Conservation (phyloP, 1,140 invertebrate genomes). For the Semibalanus balanoides region DNA sequence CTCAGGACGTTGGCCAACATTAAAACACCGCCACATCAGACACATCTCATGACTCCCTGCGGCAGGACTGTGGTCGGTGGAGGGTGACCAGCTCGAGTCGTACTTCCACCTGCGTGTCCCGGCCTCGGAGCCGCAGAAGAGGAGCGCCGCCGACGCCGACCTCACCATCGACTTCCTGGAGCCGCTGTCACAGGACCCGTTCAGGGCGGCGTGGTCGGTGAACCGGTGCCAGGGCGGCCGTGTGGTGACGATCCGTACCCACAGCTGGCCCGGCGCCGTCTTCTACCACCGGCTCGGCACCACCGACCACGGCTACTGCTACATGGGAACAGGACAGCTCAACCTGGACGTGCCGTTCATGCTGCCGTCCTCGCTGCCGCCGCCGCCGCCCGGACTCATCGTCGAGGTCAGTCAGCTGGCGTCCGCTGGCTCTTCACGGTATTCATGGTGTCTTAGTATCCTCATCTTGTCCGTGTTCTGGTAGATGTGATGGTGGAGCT, state of each 20-base stretch:
- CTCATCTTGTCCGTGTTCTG: background rate
- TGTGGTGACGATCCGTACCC: constrained; percentile 10
- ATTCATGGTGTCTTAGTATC: no score
- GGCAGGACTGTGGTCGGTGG: background rate
- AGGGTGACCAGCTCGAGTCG: background rate
- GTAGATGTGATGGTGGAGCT: background rate
- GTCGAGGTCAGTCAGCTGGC: background rate
- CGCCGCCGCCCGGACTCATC: background rate
- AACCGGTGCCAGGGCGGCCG: constrained; percentile 6
- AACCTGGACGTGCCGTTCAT: constrained; percentile 17
- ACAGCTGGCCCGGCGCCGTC: constrained; percentile 11
- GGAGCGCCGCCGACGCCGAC: constrained; percentile 4
- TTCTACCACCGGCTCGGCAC: constrained; percentile 13
- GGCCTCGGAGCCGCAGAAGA: background rate
- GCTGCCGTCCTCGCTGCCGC: background rate
- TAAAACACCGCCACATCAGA: no score
- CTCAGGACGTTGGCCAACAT: no score
- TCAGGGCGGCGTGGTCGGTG: background rate
- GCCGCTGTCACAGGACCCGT: background rate
- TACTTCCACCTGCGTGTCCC: background rate
- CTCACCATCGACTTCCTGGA: constrained; percentile 9
- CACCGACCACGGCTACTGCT: constrained; percentile 10
- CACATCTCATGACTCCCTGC: background rate
- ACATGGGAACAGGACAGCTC: constrained; percentile 12
- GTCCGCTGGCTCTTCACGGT: no score